Evolutionary conservation across 2,888 invertebrate genomes (phyloP).

Genomic region (Actias luna): DNA sequence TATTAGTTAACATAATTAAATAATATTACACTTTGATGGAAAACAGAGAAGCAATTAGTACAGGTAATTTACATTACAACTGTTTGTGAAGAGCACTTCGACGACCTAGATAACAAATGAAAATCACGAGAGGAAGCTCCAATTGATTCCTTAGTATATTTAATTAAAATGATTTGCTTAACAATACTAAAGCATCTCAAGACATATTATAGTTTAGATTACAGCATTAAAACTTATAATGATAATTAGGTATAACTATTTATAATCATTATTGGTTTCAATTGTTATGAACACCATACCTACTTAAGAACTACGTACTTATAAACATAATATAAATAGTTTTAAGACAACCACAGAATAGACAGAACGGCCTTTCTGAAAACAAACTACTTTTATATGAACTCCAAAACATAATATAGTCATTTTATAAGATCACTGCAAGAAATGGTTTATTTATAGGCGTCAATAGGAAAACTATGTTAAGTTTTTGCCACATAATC

Average conservation of each 20-base stretch:
- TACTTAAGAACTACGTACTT: too few relatives aligned
- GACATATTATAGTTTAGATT: neutral
- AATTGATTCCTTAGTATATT: neutral
- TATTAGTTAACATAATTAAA: neutral
- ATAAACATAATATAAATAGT: neutral
- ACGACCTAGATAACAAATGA: neutral
- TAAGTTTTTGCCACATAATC: too few relatives aligned
- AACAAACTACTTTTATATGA: neutral
- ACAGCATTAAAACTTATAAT: neutral
- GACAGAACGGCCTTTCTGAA: neutral
- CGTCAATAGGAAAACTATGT: too few relatives aligned
- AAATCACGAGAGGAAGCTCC: neutral
- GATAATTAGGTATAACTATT: too few relatives aligned
- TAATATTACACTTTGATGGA: neutral
- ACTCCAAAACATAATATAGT: neutral
- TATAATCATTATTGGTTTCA: neutral
- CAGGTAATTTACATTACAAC: neutral
- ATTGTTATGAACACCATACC: neutral
- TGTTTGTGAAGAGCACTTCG: neutral
- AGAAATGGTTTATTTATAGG: too few relatives aligned
- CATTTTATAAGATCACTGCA: too few relatives aligned
- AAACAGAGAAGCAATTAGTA: neutral
- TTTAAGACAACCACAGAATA: neutral
- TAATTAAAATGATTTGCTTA: neutral
- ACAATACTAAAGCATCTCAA: neutral